Evolutionary conservation across 30 jellyfish, hydroid and myxozoan species (phyloP), one percentile per base, ranked within the genome.

Genomic region (Hydractinia echinata): DNA sequence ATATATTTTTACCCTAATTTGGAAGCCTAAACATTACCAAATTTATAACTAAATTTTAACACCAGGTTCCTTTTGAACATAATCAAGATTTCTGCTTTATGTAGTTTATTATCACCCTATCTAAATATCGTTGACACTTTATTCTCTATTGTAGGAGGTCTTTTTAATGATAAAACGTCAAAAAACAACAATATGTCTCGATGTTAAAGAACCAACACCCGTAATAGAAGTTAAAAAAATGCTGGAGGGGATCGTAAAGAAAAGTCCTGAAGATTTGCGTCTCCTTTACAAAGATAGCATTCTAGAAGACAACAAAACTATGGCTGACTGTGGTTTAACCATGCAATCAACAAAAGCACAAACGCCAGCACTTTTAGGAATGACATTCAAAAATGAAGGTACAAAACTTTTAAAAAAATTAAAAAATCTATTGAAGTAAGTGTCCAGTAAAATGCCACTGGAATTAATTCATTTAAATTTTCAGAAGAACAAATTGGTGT

Each of bases 151-250:
- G 71, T 51, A 90, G 97, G 97, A 90, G 76, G 97, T 90, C n/a
- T 90, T 90, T 81, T 72, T 90, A n/a, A 85, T 90, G 95, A 86
- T 90, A 20, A 81, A 87, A 61, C 85, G 97, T 56, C 80, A 90
- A 82, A 82, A 82, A 21, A 52, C 79, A 48, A 76, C 89, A 73
- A 85, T 90, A 76, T 84, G 85, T 72, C 86, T 90, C 10, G 97
- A 90, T 85, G 95, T 84, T 4, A 85, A 85, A 64, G 94, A 66
- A 10, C 67, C 95, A 6, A 82, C 95, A 10, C 76, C 88, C 0
- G 88, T 90, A 7, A 60, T 78, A n/a, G 96, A 90, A 76, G 84
- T 90, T 3, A 90, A 90, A 71, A 70, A 83, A 51, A 90, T 85
- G 94, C 62, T 90, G 39, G 90, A 82, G 55, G 95, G 95, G 56